Percentiles rank a stretch among this genome's conserved stretches.
Conservation (phyloP, 2,797 vertebrate species). For the Heteromormyrus szaboi region DNA sequence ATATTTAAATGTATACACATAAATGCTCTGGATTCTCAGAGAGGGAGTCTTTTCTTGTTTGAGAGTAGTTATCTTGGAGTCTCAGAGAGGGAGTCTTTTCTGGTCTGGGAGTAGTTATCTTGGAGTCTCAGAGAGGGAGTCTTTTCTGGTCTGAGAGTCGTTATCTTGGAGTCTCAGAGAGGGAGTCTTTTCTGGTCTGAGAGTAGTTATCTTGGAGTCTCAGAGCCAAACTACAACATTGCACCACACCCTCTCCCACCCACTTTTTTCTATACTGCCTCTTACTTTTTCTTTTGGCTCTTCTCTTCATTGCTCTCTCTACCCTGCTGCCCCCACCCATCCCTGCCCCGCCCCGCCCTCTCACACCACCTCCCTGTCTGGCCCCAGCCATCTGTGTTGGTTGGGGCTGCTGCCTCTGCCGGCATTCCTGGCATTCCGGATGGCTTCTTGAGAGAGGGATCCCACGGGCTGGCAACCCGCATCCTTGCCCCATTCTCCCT, state of each 20-base stretch:
- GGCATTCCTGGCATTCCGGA: constrained; percentile 63
- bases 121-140: background rate
- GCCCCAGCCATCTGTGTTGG: constrained; percentile 48
- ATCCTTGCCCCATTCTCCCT: background rate
- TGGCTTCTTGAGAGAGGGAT: constrained; percentile 58
- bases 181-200: background rate
- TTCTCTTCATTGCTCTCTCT: background rate
- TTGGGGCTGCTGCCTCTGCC: constrained; percentile 49
- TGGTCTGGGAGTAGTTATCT: constrained; percentile 2
- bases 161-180: constrained; percentile 10
- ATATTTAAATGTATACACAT: background rate
- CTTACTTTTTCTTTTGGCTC: background rate
- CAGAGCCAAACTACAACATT: background rate
- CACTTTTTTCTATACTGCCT: background rate
- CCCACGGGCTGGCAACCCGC: constrained; percentile 43
- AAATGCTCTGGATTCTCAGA: background rate
- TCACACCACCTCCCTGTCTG: constrained; percentile 32
- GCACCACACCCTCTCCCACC: constrained; percentile 1
- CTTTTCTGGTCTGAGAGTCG: background rate
- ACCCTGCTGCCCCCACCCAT: background rate
- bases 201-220: constrained; percentile 8
- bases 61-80: constrained; percentile 14
- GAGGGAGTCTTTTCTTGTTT: background rate
- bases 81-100: background rate
- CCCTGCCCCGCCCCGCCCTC: constrained; percentile 33